Evolutionary conservation across 2,888 invertebrate species (phyloP).

Genomic region (Trissolcus japonicus): DNA sequence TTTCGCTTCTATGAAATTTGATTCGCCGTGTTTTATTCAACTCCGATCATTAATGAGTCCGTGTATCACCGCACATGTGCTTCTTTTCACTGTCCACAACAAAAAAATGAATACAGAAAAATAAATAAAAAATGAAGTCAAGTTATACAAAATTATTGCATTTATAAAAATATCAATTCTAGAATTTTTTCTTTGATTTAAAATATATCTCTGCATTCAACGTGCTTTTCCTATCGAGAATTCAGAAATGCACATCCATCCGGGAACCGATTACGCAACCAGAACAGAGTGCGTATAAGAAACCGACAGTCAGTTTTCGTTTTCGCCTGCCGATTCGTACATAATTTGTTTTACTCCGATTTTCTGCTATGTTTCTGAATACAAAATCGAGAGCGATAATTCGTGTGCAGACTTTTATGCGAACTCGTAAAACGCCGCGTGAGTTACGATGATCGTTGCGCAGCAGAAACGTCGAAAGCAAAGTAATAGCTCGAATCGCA

Average conservation of each 20-base stretch:
- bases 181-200: no score
- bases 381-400: slow-evolving; percentile 45
- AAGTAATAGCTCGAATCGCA: slow-evolving; percentile 50
- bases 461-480: slow-evolving; percentile 37
- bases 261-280: slow-evolving; percentile 11
- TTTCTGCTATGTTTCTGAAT: slow-evolving; percentile 47
- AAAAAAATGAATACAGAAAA: no score
- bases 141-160: no score
- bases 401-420: slow-evolving; percentile 53
- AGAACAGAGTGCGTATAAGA: slow-evolving; percentile 28
- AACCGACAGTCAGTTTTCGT: slow-evolving; percentile 39
- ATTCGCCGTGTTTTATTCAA: no score
- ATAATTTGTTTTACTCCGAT: slow-evolving; percentile 53
- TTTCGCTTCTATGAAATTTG: background rate
- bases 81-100: no score
- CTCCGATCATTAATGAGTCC: no score
- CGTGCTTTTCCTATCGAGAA: no score
- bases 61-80: no score
- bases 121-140: no score
- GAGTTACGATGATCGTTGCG: slow-evolving; percentile 46
- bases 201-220: no score
- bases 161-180: no score
- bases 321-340: slow-evolving; percentile 38
- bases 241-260: slow-evolving; percentile 1
- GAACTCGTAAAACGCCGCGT: slow-evolving; percentile 51